phyloP scores from a whole-genome alignment of 2,888 invertebrate species.

The Lycaena phlaeas region DNA sequence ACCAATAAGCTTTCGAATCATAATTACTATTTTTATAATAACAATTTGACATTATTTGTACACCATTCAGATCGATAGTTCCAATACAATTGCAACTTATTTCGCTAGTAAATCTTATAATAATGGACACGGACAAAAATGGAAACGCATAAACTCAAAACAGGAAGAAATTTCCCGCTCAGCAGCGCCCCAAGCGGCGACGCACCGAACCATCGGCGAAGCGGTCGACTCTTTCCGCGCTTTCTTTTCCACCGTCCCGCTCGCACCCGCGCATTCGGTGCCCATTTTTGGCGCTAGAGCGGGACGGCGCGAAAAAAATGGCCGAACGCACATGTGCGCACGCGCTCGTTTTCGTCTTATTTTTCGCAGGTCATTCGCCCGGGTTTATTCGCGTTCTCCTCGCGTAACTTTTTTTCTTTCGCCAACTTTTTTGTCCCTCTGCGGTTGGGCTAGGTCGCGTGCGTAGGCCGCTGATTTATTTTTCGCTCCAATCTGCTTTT shows the following conservation, averaged over 20 bases:
- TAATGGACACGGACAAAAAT: slow-evolving; percentile 33
- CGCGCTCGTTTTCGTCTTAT: slow-evolving; percentile 58
- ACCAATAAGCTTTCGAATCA: no score
- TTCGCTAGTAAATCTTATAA: slow-evolving; percentile 13
- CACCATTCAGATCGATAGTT: no score
- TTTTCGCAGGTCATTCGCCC: slow-evolving; percentile 68
- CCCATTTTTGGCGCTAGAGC: slow-evolving; percentile 55
- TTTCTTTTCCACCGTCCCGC: slow-evolving; percentile 55
- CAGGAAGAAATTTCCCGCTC: slow-evolving; percentile 60
- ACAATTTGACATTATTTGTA: no score
- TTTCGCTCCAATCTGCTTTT: slow-evolving; percentile 29
- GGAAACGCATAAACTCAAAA: slow-evolving; percentile 38
- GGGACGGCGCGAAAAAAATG: slow-evolving; percentile 59
- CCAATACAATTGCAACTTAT: slow-evolving; percentile 4
- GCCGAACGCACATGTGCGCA: slow-evolving; percentile 67
- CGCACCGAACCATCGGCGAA: slow-evolving; percentile 40
- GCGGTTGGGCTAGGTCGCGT: slow-evolving; percentile 54
- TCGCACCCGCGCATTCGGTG: slow-evolving; percentile 29
- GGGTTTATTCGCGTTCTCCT: slow-evolving; percentile 52
- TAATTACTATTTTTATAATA: no score
- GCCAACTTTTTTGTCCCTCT: slow-evolving; percentile 37
- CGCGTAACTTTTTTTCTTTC: slow-evolving; percentile 34
- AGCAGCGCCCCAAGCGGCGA: slow-evolving; percentile 46
- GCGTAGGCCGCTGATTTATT: slow-evolving; percentile 48
- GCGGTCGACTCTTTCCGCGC: slow-evolving; percentile 59